phyloP scores from a whole-genome alignment of 2,888 invertebrate genomes.

The Chrysotoxum bicinctum region DNA sequence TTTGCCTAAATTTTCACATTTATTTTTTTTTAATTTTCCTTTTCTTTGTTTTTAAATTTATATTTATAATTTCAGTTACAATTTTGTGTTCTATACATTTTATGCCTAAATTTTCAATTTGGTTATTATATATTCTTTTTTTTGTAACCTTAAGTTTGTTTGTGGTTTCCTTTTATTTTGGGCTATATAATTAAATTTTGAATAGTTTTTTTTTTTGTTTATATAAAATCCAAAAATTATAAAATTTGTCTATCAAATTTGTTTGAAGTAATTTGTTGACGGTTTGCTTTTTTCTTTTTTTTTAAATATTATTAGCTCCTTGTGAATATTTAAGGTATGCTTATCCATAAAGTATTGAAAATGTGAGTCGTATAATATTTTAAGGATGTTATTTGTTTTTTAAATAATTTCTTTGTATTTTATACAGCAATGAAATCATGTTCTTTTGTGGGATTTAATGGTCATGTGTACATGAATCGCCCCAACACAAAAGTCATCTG shows the following conservation, averaged over 20 bases:
- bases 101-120: conserved; percentile 69
- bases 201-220: conserved; percentile 37
- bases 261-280: conserved; percentile 47
- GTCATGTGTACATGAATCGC: conserved; percentile 18
- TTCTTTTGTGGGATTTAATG: conserved; percentile 13
- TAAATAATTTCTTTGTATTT: conserved; percentile 73
- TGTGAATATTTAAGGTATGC: conserved; percentile 69
- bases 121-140: conserved; percentile 70
- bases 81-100: conserved; percentile 72
- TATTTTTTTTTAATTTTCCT: conserved; percentile 69
- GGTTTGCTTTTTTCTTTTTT: conserved; percentile 12
- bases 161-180: conserved; percentile 44
- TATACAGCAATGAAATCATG: conserved; percentile 71
- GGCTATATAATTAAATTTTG: conserved; percentile 67
- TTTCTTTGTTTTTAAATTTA: conserved; percentile 73
- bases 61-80: conserved; percentile 64
- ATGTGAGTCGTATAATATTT: conserved; percentile 37
- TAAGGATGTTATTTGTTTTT: conserved; percentile 54
- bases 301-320: conserved; percentile 41
- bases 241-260: conserved; percentile 67
- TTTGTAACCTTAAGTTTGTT: conserved; percentile 47
- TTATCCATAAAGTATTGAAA: conserved; percentile 47
- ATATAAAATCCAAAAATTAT: conserved; percentile 65
- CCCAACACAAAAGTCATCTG: conserved; percentile 55
- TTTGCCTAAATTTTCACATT: conserved; percentile 71